Evolutionary conservation across 2,888 invertebrate genomes (phyloP).

Genomic region (Diarsia dahlii): DNA sequence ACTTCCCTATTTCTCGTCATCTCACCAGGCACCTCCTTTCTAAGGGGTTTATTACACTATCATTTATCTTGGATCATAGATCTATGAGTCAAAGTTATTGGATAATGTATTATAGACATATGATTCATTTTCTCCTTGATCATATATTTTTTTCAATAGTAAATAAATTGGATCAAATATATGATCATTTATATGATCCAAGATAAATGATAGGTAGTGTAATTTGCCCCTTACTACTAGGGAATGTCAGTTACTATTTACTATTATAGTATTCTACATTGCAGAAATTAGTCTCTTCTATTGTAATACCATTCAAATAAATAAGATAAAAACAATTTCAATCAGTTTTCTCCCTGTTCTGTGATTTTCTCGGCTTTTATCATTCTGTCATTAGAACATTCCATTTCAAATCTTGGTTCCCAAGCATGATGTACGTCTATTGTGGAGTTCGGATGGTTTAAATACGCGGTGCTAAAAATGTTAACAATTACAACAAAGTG

Average conservation of each 20-base stretch:
- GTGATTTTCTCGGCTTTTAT: too few species aligned
- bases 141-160: too few species aligned
- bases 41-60: too few species aligned
- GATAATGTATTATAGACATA: too few species aligned
- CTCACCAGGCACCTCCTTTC: too few species aligned
- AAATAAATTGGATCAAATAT: too few species aligned
- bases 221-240: not conserved
- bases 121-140: too few species aligned
- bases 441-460: constrained; percentile 1
- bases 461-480: constrained; percentile 54
- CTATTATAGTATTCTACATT: not conserved
- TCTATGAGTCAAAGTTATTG: too few species aligned
- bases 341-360: not conserved
- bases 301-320: not conserved
- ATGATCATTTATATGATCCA: too few species aligned
- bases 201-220: too few species aligned
- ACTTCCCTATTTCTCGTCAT: too few species aligned
- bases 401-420: constrained; percentile 3
- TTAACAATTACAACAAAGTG: constrained; percentile 38
- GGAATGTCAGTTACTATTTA: not conserved
- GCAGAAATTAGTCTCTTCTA: not conserved
- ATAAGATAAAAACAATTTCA: not conserved
- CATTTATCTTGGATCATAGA: too few species aligned
- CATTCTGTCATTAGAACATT: not conserved
- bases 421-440: not conserved